These are phyloP conservation scores for Pyrgilauda ruficollis DNA, from an alignment of 2,113 vertebrate species.

Conservation along the genomic window DNA sequence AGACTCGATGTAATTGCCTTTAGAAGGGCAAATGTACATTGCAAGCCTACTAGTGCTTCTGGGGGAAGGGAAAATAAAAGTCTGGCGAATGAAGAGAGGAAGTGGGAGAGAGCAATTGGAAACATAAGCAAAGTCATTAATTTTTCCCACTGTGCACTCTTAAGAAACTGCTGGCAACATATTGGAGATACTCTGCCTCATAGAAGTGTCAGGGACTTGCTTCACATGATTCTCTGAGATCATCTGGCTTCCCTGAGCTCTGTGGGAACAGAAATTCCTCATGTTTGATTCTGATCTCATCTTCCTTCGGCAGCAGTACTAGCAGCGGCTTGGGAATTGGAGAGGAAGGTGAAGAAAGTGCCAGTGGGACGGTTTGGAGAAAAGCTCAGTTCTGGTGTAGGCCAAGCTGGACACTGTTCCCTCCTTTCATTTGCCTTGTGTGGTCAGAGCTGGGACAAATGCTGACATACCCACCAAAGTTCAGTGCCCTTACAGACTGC, in stretches of 20 bases:
- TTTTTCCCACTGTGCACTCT: slow-evolving; percentile 67
- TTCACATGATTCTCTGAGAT: slow-evolving; percentile 69
- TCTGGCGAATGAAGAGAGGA: slow-evolving; percentile 59
- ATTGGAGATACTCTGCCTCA: slow-evolving; percentile 46
- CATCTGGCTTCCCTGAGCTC: slow-evolving; percentile 64
- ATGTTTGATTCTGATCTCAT: slow-evolving; percentile 28
- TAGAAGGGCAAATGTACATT: not conserved
- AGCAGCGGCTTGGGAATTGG: slow-evolving; percentile 11
- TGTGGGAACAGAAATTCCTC: slow-evolving; percentile 67
- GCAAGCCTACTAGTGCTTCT: not conserved
- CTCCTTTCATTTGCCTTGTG: not conserved
- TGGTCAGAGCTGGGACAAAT: not conserved
- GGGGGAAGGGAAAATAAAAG: slow-evolving; percentile 1
- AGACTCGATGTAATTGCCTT: not conserved
- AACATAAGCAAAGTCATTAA: slow-evolving; percentile 42
- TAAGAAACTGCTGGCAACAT: slow-evolving; percentile 46
- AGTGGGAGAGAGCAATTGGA: slow-evolving; percentile 67
- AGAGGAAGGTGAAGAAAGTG: not conserved
- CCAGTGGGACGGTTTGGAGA: not conserved
- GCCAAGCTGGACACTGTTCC: not conserved
- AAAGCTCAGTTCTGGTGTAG: not conserved
- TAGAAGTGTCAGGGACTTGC: slow-evolving; percentile 66
- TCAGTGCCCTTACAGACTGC: not conserved
- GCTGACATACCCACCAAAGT: not conserved
- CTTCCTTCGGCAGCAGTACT: slow-evolving; percentile 7